A percentile compares a stretch with the other conserved stretches of the same genome.
These are phyloP conservation scores for Acipenser transmontanus DNA, from an alignment of 2,797 vertebrate genomes.

Conservation along the genomic window DNA sequence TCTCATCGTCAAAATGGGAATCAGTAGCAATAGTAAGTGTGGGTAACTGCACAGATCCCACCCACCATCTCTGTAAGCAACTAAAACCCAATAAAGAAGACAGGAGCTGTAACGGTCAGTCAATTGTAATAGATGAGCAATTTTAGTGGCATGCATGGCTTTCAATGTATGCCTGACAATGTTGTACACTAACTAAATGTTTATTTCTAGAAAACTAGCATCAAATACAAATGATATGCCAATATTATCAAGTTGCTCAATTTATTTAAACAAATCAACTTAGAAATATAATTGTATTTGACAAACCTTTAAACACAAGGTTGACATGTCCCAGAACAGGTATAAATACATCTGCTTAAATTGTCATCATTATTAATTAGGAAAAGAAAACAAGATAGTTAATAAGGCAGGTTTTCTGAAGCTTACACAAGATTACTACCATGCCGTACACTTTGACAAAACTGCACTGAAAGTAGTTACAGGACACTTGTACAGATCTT, in stretches of 20 bases:
- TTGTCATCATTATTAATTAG: conserved; percentile 41
- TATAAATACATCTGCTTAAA: conserved; percentile 71
- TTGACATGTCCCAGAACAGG: conserved; percentile 66
- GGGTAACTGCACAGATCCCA: too few relatives aligned
- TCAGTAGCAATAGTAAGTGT: too few relatives aligned
- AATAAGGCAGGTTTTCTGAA: conserved; percentile 60
- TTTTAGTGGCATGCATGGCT: too few relatives aligned
- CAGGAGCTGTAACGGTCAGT: too few relatives aligned
- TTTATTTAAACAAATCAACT: conserved; percentile 79
- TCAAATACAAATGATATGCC: conserved; percentile 1
- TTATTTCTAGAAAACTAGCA: too few relatives aligned
- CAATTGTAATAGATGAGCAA: too few relatives aligned
- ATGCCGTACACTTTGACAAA: conserved; percentile 42
- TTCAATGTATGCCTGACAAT: too few relatives aligned
- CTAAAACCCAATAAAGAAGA: too few relatives aligned
- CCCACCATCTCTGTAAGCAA: too few relatives aligned
- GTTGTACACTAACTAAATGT: too few relatives aligned
- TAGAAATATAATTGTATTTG: conserved; percentile 75
- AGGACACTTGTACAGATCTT: conserved; percentile 37
- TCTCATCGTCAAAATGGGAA: too few relatives aligned
- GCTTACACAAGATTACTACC: conserved; percentile 57
- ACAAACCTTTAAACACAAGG: conserved; percentile 66
- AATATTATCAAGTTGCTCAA: conserved; percentile 54
- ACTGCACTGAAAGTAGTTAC: conserved; percentile 36
- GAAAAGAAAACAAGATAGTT: conserved; percentile 39